These are phyloP conservation scores for Corvus cornix DNA, from an alignment of 2,113 vertebrate species.

Conservation along the genomic window DNA sequence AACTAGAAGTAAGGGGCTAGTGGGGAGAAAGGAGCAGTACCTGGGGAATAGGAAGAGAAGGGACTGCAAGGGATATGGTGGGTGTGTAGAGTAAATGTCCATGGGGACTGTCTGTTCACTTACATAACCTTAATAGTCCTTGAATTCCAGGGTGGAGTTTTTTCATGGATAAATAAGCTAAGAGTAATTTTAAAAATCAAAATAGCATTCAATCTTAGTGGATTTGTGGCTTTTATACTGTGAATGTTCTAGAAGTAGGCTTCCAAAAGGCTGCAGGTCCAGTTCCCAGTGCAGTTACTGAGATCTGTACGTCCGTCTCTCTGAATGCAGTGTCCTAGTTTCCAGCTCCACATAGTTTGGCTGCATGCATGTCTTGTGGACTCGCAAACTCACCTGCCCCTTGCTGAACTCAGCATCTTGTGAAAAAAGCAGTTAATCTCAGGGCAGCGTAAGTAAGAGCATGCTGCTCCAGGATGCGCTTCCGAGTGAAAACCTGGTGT, in stretches of 20 bases:
- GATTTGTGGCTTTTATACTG: background rate
- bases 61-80: background rate
- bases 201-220: background rate
- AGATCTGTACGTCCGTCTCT: background rate
- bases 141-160: background rate
- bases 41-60: background rate
- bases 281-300: background rate
- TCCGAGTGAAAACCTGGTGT: background rate
- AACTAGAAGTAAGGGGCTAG: background rate
- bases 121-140: accelerated
- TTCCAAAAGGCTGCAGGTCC: background rate
- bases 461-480: background rate
- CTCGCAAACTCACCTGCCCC: background rate
- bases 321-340: background rate
- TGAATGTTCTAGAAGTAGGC: background rate
- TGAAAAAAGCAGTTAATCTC: background rate
- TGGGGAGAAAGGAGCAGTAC: background rate
- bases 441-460: background rate
- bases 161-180: background rate
- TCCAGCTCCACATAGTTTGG: background rate
- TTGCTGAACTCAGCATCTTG: background rate
- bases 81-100: background rate
- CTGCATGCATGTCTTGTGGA: accelerated
- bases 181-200: background rate
- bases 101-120: background rate